Evolutionary conservation across 2,888 invertebrate species (phyloP), one percentile per base, ranked within the genome.

Genomic region (Diabrotica balteata): DNA sequence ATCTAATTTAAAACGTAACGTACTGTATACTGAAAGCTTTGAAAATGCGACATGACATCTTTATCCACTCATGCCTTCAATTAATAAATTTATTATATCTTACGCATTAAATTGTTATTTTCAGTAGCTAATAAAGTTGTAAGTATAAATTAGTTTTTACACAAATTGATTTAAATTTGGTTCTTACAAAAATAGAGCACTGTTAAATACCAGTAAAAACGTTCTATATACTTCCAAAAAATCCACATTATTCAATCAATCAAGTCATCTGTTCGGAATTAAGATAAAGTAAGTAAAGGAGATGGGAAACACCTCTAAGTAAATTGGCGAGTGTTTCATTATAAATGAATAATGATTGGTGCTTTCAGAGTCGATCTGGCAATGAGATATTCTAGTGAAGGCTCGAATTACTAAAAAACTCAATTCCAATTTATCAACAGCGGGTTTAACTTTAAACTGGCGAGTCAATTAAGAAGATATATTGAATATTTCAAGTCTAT

Each of bases 401-500:
- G 46, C 32, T 63, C 57, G 47, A 63, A 57, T 63, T 63, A 63
- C 63, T 44, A 22, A 47, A 63, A 51, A 57, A 63, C 57, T 63
- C 50, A 5, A 57, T 44, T 63, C 52, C 57, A 63, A 63, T 63
- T 63, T 50, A 63, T 63, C 63, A 63, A 22, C 50, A 51, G 57
- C 55, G 44, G 45, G 57, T 57, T 54, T 57, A 63, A 55, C 51
- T 57, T 57, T 44, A 63, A 63, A 63, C 57, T 51, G 50, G 50
- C 17, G 49, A 63, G 66, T 66, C 61, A 61, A 68, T 65, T 62
- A 58, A 45, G 46, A 65, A 68, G 65, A 65, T 61, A 53, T 61
- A 62, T 62, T 67, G 53, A 54, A 64, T 64, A 64, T 59, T 64
- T 64, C 44, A 52, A 42, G n/a, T 11, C 51, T 55, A 52, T 53